phyloP scores from a whole-genome alignment of 1,140 invertebrate genomes.

The Drosophila pruinosa region DNA sequence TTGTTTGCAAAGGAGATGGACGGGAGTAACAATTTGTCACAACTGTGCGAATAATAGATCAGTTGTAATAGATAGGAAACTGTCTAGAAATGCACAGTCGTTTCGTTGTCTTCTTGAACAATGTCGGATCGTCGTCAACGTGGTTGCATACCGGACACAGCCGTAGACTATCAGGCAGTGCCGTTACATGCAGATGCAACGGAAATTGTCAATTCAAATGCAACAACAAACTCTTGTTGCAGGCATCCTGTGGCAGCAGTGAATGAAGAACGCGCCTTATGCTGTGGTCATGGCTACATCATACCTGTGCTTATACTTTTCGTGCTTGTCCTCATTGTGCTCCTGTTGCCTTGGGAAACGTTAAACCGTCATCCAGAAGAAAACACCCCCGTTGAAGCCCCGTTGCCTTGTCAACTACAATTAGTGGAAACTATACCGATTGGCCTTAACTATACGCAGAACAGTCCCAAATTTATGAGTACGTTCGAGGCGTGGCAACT shows the following conservation, averaged over 20 bases:
- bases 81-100: conserved; percentile 39
- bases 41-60: conserved; percentile 76
- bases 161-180: conserved; percentile 65
- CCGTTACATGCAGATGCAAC: conserved; percentile 30
- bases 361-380: conserved; percentile 37
- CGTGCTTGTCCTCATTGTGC: conserved; percentile 62
- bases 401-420: conserved; percentile 84
- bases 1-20: conserved; percentile 61
- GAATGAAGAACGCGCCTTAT: conserved; percentile 19
- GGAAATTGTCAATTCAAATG: conserved; percentile 28
- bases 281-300: conserved; percentile 58
- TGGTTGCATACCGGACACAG: conserved; percentile 36
- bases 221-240: conserved; percentile 48
- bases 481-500: conserved; percentile 92
- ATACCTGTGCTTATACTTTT: conserved; percentile 64
- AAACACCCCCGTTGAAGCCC: conserved; percentile 45
- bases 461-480: conserved; percentile 85
- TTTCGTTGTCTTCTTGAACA: conserved; percentile 6
- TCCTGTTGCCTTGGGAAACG: conserved; percentile 68
- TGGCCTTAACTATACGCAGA: conserved; percentile 89
- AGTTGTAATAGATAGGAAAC: conserved; percentile 31
- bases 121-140: conserved; percentile 59
- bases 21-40: conserved; percentile 47
- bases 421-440: conserved; percentile 95
- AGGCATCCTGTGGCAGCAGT: conserved; percentile 32